Percentiles rank a stretch among this genome's conserved stretches.
phyloP scores from a whole-genome alignment of 2,888 invertebrate species.

The Aphodius sticticus region DNA sequence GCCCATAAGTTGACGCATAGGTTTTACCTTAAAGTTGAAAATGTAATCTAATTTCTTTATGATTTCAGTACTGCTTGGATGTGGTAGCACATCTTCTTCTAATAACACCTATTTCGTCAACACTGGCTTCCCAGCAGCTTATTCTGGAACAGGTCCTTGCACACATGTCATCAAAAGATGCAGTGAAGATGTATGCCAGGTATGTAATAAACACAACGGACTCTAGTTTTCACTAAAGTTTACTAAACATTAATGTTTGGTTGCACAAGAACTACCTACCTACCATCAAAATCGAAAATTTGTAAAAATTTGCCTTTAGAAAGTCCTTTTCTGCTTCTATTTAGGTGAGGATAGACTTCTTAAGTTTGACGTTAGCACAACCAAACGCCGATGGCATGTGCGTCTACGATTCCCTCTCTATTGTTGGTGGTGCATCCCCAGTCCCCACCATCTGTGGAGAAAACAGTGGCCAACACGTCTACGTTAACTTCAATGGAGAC shows the following conservation, averaged over 20 bases:
- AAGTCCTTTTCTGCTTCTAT: slow-evolving; percentile 44
- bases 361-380: slow-evolving; percentile 75
- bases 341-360: slow-evolving; percentile 80
- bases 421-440: slow-evolving; percentile 73
- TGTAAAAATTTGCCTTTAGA: background rate
- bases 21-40: background rate
- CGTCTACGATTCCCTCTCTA: slow-evolving; percentile 72
- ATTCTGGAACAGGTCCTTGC: slow-evolving; percentile 74
- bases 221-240: background rate
- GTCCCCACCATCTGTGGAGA: slow-evolving; percentile 84
- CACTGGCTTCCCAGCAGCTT: slow-evolving; percentile 76
- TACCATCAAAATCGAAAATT: background rate
- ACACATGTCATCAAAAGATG: slow-evolving; percentile 75
- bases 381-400: slow-evolving; percentile 79
- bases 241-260: background rate
- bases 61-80: slow-evolving; percentile 73
- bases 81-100: slow-evolving; percentile 73
- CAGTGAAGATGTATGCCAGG: slow-evolving; percentile 74
- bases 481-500: slow-evolving; percentile 75
- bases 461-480: slow-evolving; percentile 81
- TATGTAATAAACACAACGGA: slow-evolving; percentile 51
- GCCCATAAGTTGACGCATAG: background rate
- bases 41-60: slow-evolving; percentile 20
- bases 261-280: background rate
- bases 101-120: slow-evolving; percentile 89